Evolutionary conservation across 2,888 invertebrate species (phyloP).

Genomic region (Amphipyra tragopoginis): DNA sequence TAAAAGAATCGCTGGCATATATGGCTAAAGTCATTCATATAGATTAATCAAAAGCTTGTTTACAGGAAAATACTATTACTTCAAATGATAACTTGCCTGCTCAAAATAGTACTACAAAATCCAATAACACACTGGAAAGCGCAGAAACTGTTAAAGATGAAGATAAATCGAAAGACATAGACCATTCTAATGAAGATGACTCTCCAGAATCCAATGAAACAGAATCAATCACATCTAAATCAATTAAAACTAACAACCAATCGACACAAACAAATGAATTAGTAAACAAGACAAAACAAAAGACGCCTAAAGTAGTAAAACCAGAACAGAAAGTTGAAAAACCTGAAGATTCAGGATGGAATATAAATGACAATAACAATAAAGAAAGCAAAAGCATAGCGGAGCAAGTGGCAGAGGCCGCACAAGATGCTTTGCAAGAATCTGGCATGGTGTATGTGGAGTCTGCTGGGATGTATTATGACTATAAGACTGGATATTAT

Average conservation of each 20-base stretch:
- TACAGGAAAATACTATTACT: constrained; percentile 27
- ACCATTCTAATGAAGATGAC: background rate
- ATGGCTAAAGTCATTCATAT: too few relatives aligned
- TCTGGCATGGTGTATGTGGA: constrained; percentile 96
- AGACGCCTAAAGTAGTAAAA: constrained; percentile 11
- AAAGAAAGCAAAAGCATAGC: constrained; percentile 88
- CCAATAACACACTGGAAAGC: constrained; percentile 4
- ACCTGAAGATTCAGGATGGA: constrained; percentile 69
- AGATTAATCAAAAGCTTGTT: constrained; percentile 10
- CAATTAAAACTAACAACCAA: constrained; percentile 38
- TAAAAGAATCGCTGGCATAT: too few relatives aligned
- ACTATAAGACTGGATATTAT: constrained; percentile 96
- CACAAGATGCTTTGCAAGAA: constrained; percentile 93
- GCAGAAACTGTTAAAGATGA: background rate
- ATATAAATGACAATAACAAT: constrained; percentile 60
- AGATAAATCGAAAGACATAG: background rate
- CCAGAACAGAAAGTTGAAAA: constrained; percentile 29
- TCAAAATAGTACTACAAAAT: constrained; percentile 22
- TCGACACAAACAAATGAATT: constrained; percentile 65
- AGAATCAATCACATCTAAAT: constrained; percentile 3
- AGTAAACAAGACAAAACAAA: constrained; percentile 8
- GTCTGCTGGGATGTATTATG: constrained; percentile 96
- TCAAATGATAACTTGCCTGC: constrained; percentile 25
- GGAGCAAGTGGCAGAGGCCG: constrained; percentile 94
- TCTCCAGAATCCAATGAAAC: constrained; percentile 5